These are phyloP conservation scores for Stegodyphus mimosarum DNA, from an alignment of 1,140 invertebrate species.

Conservation along the genomic window DNA sequence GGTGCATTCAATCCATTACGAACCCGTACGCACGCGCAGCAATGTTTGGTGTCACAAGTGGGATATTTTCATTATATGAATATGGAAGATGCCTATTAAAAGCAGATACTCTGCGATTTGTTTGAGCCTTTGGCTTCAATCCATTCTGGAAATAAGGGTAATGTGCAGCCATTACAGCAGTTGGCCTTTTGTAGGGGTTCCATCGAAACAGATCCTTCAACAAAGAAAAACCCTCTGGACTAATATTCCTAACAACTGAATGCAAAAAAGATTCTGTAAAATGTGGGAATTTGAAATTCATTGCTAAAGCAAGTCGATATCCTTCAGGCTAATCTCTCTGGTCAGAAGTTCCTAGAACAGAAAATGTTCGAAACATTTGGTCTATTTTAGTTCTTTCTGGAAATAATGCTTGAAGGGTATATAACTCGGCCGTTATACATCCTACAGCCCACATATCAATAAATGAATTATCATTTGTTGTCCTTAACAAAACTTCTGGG, in stretches of 20 bases:
- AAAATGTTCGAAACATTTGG: conserved; percentile 94
- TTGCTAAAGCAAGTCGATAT: conserved; percentile 87
- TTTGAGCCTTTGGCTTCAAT: conserved; percentile 69
- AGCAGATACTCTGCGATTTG: conserved; percentile 43
- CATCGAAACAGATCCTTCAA: conserved; percentile 90
- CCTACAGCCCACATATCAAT: conserved; percentile 98
- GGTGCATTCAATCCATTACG: no score
- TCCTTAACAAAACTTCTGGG: conserved; percentile 94
- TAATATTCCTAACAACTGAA: conserved; percentile 85
- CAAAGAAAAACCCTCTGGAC: conserved; percentile 83
- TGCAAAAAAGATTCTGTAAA: conserved; percentile 82
- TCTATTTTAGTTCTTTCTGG: conserved; percentile 96
- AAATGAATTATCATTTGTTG: conserved; percentile 94
- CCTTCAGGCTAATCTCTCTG: conserved; percentile 97
- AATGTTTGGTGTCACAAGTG: no score
- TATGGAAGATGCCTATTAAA: conserved; percentile 51
- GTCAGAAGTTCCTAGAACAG: conserved; percentile 92
- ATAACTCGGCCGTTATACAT: conserved; percentile 98
- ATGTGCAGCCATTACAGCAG: conserved; percentile 78
- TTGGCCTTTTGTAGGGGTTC: conserved; percentile 93
- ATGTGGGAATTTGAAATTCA: conserved; percentile 97
- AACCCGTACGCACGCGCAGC: no score
- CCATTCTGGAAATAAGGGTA: conserved; percentile 84
- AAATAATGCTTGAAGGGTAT: conserved; percentile 97
- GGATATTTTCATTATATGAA: conserved; percentile 51